phyloP scores from a whole-genome alignment of 30 jellyfish, hydroid and myxozoan genomes.

The Mastigias papua region DNA sequence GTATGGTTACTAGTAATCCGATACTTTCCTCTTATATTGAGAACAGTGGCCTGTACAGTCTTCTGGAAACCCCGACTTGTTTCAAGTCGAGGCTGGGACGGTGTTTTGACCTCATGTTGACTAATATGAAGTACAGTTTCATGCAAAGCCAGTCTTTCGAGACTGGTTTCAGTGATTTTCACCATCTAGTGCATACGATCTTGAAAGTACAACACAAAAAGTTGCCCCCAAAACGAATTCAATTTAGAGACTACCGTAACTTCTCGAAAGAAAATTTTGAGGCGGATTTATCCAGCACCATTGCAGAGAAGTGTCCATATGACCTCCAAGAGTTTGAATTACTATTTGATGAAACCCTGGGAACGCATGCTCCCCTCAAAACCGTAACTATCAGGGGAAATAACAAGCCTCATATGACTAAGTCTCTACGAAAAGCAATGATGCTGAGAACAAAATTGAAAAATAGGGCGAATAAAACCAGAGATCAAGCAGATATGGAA shows the following conservation, averaged over 20 bases:
- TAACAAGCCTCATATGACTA: slow-evolving; percentile 35
- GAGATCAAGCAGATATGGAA: slow-evolving; percentile 18
- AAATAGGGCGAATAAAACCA: slow-evolving; percentile 32
- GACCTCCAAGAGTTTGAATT: slow-evolving; percentile 36
- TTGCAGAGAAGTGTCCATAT: slow-evolving; percentile 33
- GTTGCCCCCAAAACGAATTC: slow-evolving; percentile 6
- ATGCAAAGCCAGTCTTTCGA: slow-evolving; percentile 49
- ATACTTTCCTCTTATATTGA: slow-evolving; percentile 51
- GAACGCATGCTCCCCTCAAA: slow-evolving; percentile 33
- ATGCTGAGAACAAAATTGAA: slow-evolving; percentile 14
- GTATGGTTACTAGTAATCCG: slow-evolving; percentile 12
- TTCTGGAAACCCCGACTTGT: slow-evolving; percentile 47
- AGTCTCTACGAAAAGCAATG: slow-evolving; percentile 19
- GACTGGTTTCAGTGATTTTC: slow-evolving; percentile 58
- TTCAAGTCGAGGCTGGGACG: slow-evolving; percentile 29
- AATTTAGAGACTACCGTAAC: background rate
- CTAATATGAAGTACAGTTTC: slow-evolving; percentile 3
- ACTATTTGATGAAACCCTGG: slow-evolving; percentile 39
- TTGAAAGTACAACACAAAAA: slow-evolving; percentile 12
- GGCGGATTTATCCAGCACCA: background rate
- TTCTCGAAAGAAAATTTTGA: background rate
- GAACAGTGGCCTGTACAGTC: slow-evolving; percentile 25
- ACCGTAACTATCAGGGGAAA: slow-evolving; percentile 30
- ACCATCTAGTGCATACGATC: slow-evolving; percentile 23
- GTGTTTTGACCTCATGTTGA: slow-evolving; percentile 9